These are phyloP conservation scores for Crocidura indochinensis DNA, from an alignment of 2,797 vertebrate genomes.

Conservation along the genomic window DNA sequence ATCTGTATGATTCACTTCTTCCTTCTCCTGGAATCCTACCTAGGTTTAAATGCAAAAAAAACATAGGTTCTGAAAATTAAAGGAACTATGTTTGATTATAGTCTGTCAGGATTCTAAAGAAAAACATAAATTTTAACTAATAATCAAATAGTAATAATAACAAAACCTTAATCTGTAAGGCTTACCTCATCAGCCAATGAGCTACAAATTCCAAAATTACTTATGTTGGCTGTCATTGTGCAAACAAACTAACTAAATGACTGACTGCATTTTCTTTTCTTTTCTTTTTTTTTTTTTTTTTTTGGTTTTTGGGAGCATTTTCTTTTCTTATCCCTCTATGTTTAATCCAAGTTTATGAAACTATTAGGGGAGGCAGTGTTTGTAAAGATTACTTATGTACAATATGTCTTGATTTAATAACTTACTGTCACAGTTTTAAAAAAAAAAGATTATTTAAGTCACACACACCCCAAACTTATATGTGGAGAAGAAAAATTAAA, in stretches of 20 bases:
- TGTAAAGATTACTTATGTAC: slow-evolving; percentile 48
- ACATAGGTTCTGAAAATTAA: slow-evolving; percentile 64
- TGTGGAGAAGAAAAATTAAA: neutral
- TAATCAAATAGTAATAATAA: slow-evolving; percentile 5
- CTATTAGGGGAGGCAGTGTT: slow-evolving; percentile 38
- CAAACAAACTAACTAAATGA: slow-evolving; percentile 63
- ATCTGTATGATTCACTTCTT: slow-evolving; percentile 72
- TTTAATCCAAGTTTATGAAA: slow-evolving; percentile 60
- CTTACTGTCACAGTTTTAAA: neutral
- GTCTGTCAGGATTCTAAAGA: slow-evolving; percentile 51
- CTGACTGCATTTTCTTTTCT: slow-evolving; percentile 42
- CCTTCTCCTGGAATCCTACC: slow-evolving; percentile 52
- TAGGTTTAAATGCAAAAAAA: slow-evolving; percentile 71
- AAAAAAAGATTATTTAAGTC: slow-evolving; percentile 9
- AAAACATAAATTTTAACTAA: slow-evolving; percentile 39
- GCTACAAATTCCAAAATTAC: slow-evolving; percentile 41
- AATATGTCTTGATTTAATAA: slow-evolving; percentile 59
- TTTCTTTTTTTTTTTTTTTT: too few relatives aligned
- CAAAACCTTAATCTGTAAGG: slow-evolving; percentile 20
- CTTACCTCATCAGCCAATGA: slow-evolving; percentile 18
- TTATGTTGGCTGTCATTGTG: slow-evolving; percentile 27
- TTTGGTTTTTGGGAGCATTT: too few relatives aligned
- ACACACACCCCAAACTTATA: slow-evolving; percentile 2
- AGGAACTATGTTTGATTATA: slow-evolving; percentile 56
- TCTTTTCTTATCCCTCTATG: slow-evolving; percentile 60